A percentile compares a stretch with the other conserved stretches of the same genome.
Evolutionary conservation across 2,113 vertebrate genomes (phyloP).

Genomic region (Scolopax mira): DNA sequence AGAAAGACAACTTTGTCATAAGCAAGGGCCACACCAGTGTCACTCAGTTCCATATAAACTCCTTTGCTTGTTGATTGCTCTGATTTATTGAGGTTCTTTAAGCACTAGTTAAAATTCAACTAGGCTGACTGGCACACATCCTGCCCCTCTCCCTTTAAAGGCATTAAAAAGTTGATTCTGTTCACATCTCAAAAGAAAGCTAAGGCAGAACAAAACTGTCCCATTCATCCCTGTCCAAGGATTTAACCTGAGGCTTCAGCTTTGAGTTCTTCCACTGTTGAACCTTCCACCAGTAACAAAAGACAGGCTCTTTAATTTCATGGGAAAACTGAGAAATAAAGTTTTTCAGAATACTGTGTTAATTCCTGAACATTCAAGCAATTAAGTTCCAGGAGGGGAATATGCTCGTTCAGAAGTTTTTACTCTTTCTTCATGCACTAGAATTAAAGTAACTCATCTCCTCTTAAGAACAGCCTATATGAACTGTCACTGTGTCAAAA

Average conservation of each 20-base stretch:
- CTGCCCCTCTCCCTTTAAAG: not conserved
- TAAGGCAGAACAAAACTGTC: not conserved
- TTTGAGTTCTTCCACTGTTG: not conserved
- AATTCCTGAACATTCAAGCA: not conserved
- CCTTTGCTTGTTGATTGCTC: not conserved
- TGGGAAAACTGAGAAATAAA: not conserved
- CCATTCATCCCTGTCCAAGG: not conserved
- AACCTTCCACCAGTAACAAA: not conserved
- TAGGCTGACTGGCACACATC: not conserved
- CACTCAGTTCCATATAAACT: not conserved
- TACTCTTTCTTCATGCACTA: not conserved
- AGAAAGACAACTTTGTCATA: not conserved
- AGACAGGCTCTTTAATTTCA: not conserved
- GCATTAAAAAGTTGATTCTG: not conserved
- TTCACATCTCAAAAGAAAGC: not conserved
- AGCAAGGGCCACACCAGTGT: not conserved
- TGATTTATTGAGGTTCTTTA: not conserved
- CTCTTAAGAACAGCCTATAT: not conserved
- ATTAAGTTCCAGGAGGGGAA: not conserved
- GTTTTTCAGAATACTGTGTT: not conserved
- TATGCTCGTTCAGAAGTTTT: not conserved
- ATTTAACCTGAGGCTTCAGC: not conserved
- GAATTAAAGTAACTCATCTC: not conserved
- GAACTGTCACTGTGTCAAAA: not conserved
- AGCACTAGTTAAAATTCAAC: constrained; percentile 14